Percentiles rank a stretch among this genome's conserved stretches.
Conservation (phyloP, 1,140 invertebrate genomes). For the Fopius arisanus region DNA sequence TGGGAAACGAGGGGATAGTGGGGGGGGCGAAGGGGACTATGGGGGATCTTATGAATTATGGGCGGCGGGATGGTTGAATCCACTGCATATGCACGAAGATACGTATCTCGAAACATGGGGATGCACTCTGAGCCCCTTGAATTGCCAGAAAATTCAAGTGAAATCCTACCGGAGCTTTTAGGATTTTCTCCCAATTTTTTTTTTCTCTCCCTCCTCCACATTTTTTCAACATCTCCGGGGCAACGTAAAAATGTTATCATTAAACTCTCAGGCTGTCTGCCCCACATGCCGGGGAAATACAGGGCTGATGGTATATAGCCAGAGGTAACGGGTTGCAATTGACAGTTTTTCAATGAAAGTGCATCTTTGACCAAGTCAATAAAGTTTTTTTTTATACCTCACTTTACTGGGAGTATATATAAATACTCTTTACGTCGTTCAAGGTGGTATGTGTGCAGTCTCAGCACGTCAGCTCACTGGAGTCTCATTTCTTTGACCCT, state of each 20-base stretch:
- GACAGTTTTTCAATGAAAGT: conserved; percentile 17
- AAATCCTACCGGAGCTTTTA: background rate
- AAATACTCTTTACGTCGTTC: background rate
- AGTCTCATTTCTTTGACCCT: conserved; percentile 7
- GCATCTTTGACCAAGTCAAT: conserved; percentile 16
- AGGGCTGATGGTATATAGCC: background rate
- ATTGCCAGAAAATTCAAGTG: conserved; percentile 10
- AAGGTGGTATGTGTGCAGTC: background rate
- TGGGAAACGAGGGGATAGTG: background rate
- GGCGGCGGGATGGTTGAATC: background rate
- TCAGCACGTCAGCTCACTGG: background rate
- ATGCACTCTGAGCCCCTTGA: conserved; percentile 25
- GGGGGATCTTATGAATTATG: conserved; percentile 28
- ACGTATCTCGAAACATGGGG: conserved; percentile 25
- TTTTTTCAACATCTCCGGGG: background rate
- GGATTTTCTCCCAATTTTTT: background rate
- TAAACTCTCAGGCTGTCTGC: conserved; percentile 17
- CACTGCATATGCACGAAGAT: conserved; percentile 15
- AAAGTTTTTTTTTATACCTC: background rate
- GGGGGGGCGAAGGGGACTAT: background rate
- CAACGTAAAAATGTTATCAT: conserved; percentile 5
- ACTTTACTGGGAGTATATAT: background rate
- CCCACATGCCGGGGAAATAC: background rate
- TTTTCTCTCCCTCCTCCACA: background rate
- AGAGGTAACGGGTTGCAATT: conserved; percentile 9